Evolutionary conservation across 2,797 vertebrate species (phyloP).

Genomic region (Smutsia gigantea): DNA sequence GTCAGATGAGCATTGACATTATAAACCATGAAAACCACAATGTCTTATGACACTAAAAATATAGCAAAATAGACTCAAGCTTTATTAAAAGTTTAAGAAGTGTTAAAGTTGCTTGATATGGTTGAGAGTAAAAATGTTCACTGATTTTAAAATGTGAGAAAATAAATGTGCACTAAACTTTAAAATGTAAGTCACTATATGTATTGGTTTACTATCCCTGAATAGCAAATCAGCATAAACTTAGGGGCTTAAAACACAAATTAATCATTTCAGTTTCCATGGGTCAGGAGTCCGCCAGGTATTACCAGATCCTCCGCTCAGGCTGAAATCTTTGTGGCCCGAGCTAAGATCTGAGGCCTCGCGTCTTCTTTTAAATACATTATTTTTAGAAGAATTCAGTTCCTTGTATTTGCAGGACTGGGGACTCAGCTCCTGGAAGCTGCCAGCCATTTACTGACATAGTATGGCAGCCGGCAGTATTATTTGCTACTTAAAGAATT

Average conservation of each 20-base stretch:
- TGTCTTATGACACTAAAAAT: not conserved
- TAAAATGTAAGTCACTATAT: not conserved
- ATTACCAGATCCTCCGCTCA: not conserved
- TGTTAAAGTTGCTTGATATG: not conserved
- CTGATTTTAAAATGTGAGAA: not conserved
- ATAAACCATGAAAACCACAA: not conserved
- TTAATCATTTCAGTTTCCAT: not conserved
- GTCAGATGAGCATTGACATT: not conserved
- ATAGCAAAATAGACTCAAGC: not conserved
- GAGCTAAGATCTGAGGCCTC: not conserved
- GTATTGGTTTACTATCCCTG: not conserved
- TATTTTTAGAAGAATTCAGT: not conserved
- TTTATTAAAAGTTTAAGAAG: not conserved
- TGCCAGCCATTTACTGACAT: not conserved
- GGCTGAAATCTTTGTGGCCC: not conserved
- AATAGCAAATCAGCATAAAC: not conserved
- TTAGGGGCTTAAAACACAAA: not conserved
- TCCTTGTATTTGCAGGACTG: not conserved
- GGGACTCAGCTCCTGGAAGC: not conserved
- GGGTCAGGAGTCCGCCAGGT: not conserved
- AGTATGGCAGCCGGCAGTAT: too few species aligned
- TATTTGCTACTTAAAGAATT: not conserved
- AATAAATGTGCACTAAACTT: not conserved
- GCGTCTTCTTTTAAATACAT: not conserved
- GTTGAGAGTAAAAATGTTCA: not conserved